phyloP scores from a whole-genome alignment of 2,113 vertebrate genomes.

The Coreoperca whiteheadi region DNA sequence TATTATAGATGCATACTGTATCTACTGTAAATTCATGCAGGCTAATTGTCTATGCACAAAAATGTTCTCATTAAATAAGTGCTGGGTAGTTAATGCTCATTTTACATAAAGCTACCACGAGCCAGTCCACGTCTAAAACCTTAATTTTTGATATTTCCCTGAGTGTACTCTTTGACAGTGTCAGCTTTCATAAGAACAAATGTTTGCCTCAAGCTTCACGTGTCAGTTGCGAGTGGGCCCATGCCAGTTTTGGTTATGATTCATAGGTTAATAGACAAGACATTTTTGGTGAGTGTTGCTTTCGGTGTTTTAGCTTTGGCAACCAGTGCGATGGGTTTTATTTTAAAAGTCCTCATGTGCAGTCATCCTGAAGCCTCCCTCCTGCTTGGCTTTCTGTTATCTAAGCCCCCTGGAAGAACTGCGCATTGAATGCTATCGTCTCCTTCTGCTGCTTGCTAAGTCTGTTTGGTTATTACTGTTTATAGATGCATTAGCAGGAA shows the following conservation, averaged over 20 bases:
- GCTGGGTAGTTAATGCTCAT: conserved; percentile 8
- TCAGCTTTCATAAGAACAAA: conserved; percentile 72
- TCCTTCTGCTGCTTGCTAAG: conserved; percentile 43
- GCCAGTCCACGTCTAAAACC: conserved; percentile 37
- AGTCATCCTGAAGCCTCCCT: conserved; percentile 62
- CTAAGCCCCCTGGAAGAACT: conserved; percentile 53
- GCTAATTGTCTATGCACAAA: conserved; percentile 17
- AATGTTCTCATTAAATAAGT: background rate
- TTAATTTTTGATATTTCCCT: conserved; percentile 48
- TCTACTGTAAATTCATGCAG: conserved; percentile 29
- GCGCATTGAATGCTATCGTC: conserved; percentile 39
- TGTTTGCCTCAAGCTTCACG: conserved; percentile 71
- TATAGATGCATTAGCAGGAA: conserved; percentile 39
- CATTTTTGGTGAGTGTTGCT: conserved; percentile 75
- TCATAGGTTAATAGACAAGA: conserved; percentile 81
- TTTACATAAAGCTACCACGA: conserved; percentile 34
- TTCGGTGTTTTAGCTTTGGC: conserved; percentile 72
- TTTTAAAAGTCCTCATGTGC: conserved; percentile 72
- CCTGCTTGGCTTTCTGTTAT: conserved; percentile 58
- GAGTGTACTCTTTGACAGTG: conserved; percentile 59
- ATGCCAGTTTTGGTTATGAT: conserved; percentile 77
- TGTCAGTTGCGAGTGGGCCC: conserved; percentile 72
- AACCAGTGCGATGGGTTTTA: conserved; percentile 65
- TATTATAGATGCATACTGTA: conserved; percentile 44
- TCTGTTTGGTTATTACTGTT: conserved; percentile 39